Base-by-base conservation (phyloP, 2,888 invertebrate genomes). In the Amphipoea lucens region DNA sequence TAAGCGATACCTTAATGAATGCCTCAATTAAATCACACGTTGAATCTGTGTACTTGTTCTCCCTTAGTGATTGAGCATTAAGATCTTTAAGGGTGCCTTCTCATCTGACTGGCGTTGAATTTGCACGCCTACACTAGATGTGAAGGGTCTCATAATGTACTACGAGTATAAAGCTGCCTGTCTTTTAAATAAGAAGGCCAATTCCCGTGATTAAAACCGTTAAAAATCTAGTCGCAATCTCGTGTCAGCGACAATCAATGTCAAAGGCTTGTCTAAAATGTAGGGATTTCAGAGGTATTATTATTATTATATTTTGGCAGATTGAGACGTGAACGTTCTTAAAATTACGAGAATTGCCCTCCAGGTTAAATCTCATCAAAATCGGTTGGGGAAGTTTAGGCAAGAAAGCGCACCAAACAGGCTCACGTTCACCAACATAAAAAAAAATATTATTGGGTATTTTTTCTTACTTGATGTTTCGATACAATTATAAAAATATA, bases 401-500 rank as follows among this genome's bases (percentile, higher is more conserved):
- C 0, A 29, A 29, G 17, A 51, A 60, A 82, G 45, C 17, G 6
- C 40, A 51, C 48, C 20, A 48, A 57, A 81, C 40, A 17, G 45
- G 11, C n/a, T 51, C 11, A 17, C 1, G n/a, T 63, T 60, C 60
- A 60, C 9, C 20, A 11, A 14, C 1, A 48, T 29, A 9, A 20
- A 4, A 48, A 48, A 54, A n/a, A 36, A 62, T 9, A 40, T 40
- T 17, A 20, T 14, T 7, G 3, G 23, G n/a, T n/a, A 14, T 23
- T 63, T 76, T 45, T 51, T 42, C 17, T n/a, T 36, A 40, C 23
- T 14, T 36, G 60, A 67, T 67, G 60, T 51, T 42, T 57, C 17
- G 51, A 54, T n/a, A 76, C 23, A 48, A 42, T 60, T 51, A 54
- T 51, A 68, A 57, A 83, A 72, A 68, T 45, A 57, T 20, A 36